Evolutionary conservation across 2,888 invertebrate genomes (phyloP), one percentile per base, ranked within the genome.

Genomic region (Dusona sp.): DNA sequence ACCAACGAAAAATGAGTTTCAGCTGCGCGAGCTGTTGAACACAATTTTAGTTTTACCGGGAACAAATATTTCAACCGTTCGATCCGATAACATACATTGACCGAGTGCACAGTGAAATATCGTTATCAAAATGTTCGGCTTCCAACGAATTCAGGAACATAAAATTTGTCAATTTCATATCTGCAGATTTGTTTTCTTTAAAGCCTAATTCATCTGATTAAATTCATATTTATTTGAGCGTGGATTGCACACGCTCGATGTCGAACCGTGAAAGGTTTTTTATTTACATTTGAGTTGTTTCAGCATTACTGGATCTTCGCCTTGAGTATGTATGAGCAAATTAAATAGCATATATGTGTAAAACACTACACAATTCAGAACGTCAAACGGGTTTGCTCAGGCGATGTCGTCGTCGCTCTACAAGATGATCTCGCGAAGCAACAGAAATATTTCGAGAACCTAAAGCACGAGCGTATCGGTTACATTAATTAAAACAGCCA

Each of bases 401-500:
- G 45, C 78, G 79, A 45, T 22, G 22, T 42, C 48, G 51, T 70
- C 54, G 42, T 79, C 45, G 33, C 25, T n/a, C 25, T 45, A 72
- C 64, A 86, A 86, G 87, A 89, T 74, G 87, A 85, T 87, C 80
- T 86, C 80, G 83, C 64, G 51, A 85, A 85, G 85, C 73, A 64
- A 82, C 83, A 79, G 0, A 48, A 48, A 48, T 48, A 82, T 87
- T 80, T 88, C 90, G 87, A 88, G 89, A 88, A 89, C 64, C 88
- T 87, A 83, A 88, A 48, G 48, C 80, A 73, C 84, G 79, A 79
- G 80, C 87, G 82, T 90, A 90, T 90, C 91, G 87, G 89, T 91
- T 89, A 89, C 90, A 89, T 91, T 91, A 91, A 91, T 91, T 91
- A 90, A 91, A 90, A 72, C 42, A 38, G 51, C 68, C 54, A 70